Evolutionary conservation across 2,113 vertebrate species (phyloP).

Genomic region (Himantopus leucocephalus): DNA sequence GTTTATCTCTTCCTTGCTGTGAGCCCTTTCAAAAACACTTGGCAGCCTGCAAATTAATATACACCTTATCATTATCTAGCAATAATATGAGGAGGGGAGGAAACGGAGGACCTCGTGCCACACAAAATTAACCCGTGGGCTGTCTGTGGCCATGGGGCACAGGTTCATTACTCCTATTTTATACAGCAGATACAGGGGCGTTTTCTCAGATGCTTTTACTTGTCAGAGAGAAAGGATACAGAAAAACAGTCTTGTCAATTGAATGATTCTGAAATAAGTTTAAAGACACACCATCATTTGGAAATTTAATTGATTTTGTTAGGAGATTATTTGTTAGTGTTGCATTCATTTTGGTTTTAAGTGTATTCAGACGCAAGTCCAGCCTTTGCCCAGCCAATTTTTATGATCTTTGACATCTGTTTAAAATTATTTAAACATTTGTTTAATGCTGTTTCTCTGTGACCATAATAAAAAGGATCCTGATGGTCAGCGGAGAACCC

Average conservation of each 20-base stretch:
- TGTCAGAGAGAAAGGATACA: not conserved
- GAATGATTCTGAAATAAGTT: not conserved
- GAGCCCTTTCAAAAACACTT: not conserved
- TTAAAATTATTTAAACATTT: constrained; percentile 50
- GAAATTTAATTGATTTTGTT: not conserved
- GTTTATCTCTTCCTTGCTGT: not conserved
- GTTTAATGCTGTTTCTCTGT: constrained; percentile 5
- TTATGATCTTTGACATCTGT: constrained; percentile 44
- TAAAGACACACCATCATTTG: not conserved
- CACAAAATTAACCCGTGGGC: not conserved
- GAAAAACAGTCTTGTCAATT: not conserved
- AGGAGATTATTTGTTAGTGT: constrained; percentile 1
- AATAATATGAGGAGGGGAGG: not conserved
- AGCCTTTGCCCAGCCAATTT: not conserved
- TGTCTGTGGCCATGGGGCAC: not conserved
- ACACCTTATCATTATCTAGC: not conserved
- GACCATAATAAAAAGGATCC: constrained; percentile 31
- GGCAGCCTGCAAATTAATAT: not conserved
- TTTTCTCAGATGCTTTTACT: not conserved
- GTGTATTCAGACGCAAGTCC: not conserved
- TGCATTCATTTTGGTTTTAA: not conserved
- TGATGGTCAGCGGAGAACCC: not conserved
- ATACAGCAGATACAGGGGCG: not conserved
- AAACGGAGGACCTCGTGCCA: not conserved
- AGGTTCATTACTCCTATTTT: not conserved